A percentile compares a stretch with the other conserved stretches of the same genome.
Evolutionary conservation across 2,113 vertebrate genomes (phyloP).

Genomic region (Peucedramus taeniatus): DNA sequence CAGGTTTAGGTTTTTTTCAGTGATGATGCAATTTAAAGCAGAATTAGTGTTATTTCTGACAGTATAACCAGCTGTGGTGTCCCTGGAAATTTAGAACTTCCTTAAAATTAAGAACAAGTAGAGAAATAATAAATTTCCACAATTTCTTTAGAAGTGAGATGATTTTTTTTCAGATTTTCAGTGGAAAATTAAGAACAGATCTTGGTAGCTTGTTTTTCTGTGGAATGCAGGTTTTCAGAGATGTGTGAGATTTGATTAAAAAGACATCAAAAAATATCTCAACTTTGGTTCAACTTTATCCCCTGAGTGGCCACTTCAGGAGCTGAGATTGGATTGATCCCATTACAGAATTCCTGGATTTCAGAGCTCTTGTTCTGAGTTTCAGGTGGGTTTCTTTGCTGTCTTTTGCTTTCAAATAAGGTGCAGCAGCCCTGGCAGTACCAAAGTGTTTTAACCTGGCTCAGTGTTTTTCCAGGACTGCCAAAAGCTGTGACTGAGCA

Average conservation of each 20-base stretch:
- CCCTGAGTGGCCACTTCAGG: background rate
- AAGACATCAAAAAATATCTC: background rate
- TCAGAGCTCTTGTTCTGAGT: background rate
- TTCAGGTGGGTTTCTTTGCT: background rate
- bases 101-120: background rate
- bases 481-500: background rate
- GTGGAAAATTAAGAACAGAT: background rate
- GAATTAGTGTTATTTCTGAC: accelerated
- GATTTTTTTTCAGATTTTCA: background rate
- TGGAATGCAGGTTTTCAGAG: background rate
- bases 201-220: background rate
- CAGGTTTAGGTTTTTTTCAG: background rate
- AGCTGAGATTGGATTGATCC: background rate
- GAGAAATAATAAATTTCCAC: background rate
- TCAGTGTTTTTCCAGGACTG: background rate
- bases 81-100: background rate
- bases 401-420: background rate
- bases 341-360: background rate
- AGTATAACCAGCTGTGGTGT: background rate
- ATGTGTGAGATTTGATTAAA: background rate
- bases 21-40: background rate
- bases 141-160: background rate
- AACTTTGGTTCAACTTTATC: background rate
- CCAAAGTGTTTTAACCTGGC: background rate
- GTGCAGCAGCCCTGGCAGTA: background rate